Base-by-base conservation (phyloP, 2,888 invertebrate species). In the Pecten maximus region DNA sequence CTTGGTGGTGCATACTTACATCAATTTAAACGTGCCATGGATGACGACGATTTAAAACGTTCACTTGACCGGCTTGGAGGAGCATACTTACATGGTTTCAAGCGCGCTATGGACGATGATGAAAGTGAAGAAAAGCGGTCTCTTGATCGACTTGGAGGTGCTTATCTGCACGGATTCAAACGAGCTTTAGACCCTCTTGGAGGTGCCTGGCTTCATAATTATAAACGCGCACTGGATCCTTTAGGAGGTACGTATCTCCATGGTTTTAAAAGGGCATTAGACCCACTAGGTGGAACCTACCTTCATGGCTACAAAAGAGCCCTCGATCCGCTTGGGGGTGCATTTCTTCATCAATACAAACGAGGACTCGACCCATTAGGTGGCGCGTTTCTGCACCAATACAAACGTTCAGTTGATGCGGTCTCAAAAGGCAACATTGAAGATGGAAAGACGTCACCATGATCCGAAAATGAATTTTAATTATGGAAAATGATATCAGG, bases 81-180 rank as follows among this genome's bases (percentile, higher is more conserved):
- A 10, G 74, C 74, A 74, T 74, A 74, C 15, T 74, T 74, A 74
- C 74, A 74, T 74, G 74, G 74, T 35, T 74, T 35, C 35, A 74
- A 74, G 28, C 74, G 74, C 8, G 2, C 74, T 16, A 74, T 74
- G 35, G 74, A 74, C 15, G 74, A 35, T 35, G 74, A 74, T 35
- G 74, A 28, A 74, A 74, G 35, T 35, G 74, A 74, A 35, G 74
- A 74, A 4, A 74, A 74, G 15, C 74, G 74, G 35, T 74, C 74
- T 74, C 74, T 74, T 74, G 74, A 74, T 74, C 74, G 74, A 28
- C 74, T 74, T 74, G 74, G 74, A 74, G 74, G 74, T 35, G 74
- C 74, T 35, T 74, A 35, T 74, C 6, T 74, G 74, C 74, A 74
- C 12, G 74, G 74, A 74, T 74, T 74, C 74, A 74, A 74, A 23